Conservation (phyloP, 2,113 vertebrate genomes). For the Charina bottae region DNA sequence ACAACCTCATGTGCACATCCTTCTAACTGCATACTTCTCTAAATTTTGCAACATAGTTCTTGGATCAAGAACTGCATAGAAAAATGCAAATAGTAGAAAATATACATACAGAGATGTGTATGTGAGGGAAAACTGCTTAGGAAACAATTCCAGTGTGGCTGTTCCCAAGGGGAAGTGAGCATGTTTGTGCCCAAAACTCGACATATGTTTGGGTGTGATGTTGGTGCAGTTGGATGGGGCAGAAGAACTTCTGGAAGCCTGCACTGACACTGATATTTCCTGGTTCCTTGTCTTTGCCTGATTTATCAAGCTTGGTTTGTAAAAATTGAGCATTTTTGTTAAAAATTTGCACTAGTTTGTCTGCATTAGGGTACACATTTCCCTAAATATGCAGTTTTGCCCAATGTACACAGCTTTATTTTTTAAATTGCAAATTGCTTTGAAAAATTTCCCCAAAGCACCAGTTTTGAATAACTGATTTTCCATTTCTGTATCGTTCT, state of each 20-base stretch:
- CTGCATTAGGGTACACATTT: background rate
- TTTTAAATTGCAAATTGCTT: background rate
- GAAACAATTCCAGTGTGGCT: background rate
- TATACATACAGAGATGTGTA: too few species aligned
- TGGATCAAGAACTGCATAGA: too few species aligned
- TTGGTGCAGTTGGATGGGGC: background rate
- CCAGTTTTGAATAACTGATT: background rate
- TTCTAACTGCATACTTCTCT: too few species aligned
- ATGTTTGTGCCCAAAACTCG: background rate
- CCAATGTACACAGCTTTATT: background rate
- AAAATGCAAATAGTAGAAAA: too few species aligned
- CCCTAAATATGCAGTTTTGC: background rate
- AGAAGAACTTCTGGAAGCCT: background rate
- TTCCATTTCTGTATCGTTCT: background rate
- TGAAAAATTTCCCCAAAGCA: background rate
- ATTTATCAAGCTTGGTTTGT: background rate
- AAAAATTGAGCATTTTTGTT: background rate
- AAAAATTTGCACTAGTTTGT: background rate
- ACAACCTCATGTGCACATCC: too few species aligned
- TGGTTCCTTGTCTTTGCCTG: background rate
- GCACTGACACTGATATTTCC: background rate
- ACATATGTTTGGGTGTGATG: background rate
- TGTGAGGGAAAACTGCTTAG: background rate
- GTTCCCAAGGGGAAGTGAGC: background rate
- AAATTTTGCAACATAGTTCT: too few species aligned